Evolutionary conservation across 2,888 invertebrate species (phyloP), one percentile per base, ranked within the genome.

Genomic region (Rapana venosa): DNA sequence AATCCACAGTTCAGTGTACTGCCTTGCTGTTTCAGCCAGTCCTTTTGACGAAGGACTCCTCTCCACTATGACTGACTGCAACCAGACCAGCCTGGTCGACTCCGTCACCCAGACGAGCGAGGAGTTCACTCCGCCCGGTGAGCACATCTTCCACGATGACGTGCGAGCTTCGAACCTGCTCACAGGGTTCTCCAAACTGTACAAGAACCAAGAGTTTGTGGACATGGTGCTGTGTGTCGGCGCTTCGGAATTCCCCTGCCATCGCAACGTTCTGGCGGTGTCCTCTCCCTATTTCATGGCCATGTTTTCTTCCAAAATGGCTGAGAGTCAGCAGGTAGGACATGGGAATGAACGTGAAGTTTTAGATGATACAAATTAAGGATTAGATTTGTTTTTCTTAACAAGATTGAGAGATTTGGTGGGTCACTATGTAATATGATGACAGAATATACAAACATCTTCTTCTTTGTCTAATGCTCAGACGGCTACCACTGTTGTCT

Each of bases 241-340:
- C 15, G 91, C 91, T 11, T 90, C 91, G 13, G 95, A 95, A 61
- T 95, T 95, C 91, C 93, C 93, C 4, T 96, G 96, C 92, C 96
- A 96, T 90, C 94, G 94, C 89, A 95, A 94, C 92, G 94, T 96
- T 0, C 93, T 96, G 85, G 95, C 95, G 4, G 93, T 95, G 11
- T 95, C 95, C 8, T 95, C 95, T 92, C 95, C 96, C 0, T 95
- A 94, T 91, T 96, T 96, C 91, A 95, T 95, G 94, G 95, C 95
- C 74, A 95, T 96, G 94, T 95, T 96, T 89, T 94, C 94, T 13
- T 94, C 92, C 83, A 93, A 94, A 81, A 93, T 96, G 93, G 93
- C 93, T 11, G 96, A 96, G 90, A 93, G 94, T 56, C 93, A 94
- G 11, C 94, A 95, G 88, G 88, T 88, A 30, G 32, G 89, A 11